Evolutionary conservation across 2,888 invertebrate species (phyloP).

Genomic region (Ormyrus rosae): DNA sequence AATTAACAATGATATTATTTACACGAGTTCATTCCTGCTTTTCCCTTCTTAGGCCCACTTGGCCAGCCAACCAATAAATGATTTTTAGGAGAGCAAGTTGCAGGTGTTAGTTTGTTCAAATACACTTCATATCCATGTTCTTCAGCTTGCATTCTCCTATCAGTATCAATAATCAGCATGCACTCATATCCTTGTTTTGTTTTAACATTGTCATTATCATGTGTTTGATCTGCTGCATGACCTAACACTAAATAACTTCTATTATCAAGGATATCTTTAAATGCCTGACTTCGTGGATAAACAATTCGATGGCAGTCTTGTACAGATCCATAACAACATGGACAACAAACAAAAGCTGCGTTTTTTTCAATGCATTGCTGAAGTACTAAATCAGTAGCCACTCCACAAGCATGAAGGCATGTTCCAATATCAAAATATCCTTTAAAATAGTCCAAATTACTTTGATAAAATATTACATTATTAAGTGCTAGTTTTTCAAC

Average conservation of each 20-base stretch:
- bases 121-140: slow-evolving; percentile 86
- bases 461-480: slow-evolving; percentile 89
- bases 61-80: slow-evolving; percentile 86
- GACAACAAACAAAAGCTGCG: slow-evolving; percentile 92
- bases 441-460: slow-evolving; percentile 93
- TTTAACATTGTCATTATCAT: slow-evolving; percentile 83
- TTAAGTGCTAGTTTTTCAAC: slow-evolving; percentile 81
- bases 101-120: slow-evolving; percentile 86
- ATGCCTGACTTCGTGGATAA: slow-evolving; percentile 88
- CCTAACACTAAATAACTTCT: slow-evolving; percentile 88
- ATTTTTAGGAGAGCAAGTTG: slow-evolving; percentile 94
- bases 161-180: slow-evolving; percentile 93
- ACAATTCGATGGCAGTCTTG: slow-evolving; percentile 86
- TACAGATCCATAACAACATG: slow-evolving; percentile 95
- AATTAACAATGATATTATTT: slow-evolving; percentile 36
- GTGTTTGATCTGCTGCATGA: slow-evolving; percentile 95
- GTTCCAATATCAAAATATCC: slow-evolving; percentile 90
- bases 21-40: slow-evolving; percentile 9
- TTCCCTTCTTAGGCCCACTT: slow-evolving; percentile 29
- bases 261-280: slow-evolving; percentile 74
- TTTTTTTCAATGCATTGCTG: slow-evolving; percentile 86
- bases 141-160: slow-evolving; percentile 86
- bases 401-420: slow-evolving; percentile 95
- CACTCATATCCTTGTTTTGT: slow-evolving; percentile 87
- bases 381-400: slow-evolving; percentile 94